A percentile compares a stretch with the other conserved stretches of the same genome.
phyloP scores from a whole-genome alignment of 2,797 vertebrate genomes.

The Glyptemys insculpta region DNA sequence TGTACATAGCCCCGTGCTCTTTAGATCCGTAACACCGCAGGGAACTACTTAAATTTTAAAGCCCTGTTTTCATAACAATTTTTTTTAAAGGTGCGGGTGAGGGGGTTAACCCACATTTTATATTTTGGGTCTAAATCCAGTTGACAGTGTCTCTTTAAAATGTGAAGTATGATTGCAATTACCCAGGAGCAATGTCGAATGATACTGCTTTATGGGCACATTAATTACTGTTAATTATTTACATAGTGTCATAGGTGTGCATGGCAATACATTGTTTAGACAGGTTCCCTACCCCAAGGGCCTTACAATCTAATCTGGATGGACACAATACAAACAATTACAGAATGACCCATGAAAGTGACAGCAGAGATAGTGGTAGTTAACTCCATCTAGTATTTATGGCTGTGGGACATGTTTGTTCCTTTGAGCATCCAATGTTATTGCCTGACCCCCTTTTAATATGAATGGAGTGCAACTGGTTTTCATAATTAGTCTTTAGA shows the following conservation, averaged over 20 bases:
- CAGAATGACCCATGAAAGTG: slow-evolving; percentile 20
- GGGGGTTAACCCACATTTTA: neutral
- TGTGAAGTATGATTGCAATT: neutral
- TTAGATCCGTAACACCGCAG: neutral
- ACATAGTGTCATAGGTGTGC: slow-evolving; percentile 43
- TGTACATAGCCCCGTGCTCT: neutral
- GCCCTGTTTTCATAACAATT: neutral
- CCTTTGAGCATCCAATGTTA: neutral
- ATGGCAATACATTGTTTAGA: slow-evolving; percentile 49
- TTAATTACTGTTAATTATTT: slow-evolving; percentile 68
- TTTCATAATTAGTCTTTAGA: accelerated
- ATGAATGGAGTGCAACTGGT: accelerated
- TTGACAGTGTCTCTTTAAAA: neutral
- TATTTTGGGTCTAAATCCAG: neutral
- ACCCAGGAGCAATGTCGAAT: slow-evolving; percentile 50
- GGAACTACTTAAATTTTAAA: neutral
- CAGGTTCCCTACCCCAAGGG: slow-evolving; percentile 52
- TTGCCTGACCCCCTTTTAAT: neutral
- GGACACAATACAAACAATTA: slow-evolving; percentile 39
- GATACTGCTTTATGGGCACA: neutral
- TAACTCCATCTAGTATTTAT: neutral
- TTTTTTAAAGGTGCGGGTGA: neutral
- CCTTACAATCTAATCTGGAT: slow-evolving; percentile 35
- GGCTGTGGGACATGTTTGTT: slow-evolving; percentile 10
- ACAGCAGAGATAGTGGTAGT: neutral